Evolutionary conservation across 2,797 vertebrate species (phyloP).

Genomic region (Rhincodon typus): DNA sequence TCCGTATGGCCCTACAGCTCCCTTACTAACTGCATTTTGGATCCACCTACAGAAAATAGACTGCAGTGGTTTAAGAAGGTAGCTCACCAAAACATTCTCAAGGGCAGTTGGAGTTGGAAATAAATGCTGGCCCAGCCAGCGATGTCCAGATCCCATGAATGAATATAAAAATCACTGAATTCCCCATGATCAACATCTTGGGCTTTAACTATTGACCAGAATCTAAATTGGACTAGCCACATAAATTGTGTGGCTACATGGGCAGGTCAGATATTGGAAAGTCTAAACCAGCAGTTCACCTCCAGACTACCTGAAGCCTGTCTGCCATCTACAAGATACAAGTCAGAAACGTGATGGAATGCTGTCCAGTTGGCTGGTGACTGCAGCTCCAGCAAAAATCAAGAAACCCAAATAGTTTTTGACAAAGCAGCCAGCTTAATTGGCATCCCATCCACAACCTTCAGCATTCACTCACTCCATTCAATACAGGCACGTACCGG

Average conservation of each 20-base stretch:
- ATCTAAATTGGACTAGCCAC: not conserved
- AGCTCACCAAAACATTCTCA: too few species aligned
- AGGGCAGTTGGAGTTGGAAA: too few species aligned
- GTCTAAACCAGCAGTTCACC: not conserved
- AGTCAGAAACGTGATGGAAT: not conserved
- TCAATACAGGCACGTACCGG: not conserved
- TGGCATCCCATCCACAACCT: not conserved
- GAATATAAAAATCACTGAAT: not conserved
- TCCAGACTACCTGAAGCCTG: not conserved
- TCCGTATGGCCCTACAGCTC: too few species aligned
- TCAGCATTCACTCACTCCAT: not conserved
- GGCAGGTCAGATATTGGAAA: not conserved
- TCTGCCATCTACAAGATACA: not conserved
- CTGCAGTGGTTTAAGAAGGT: too few species aligned
- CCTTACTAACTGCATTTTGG: too few species aligned
- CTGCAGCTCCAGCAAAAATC: not conserved
- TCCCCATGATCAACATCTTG: not conserved
- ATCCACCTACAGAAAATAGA: too few species aligned
- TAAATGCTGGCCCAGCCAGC: too few species aligned
- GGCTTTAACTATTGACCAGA: not conserved
- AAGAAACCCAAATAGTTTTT: not conserved
- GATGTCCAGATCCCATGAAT: too few species aligned
- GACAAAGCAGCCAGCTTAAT: not conserved
- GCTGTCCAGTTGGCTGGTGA: not conserved
- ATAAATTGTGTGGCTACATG: not conserved